Evolutionary conservation across 2,888 invertebrate genomes (phyloP).

Genomic region (Yponomeuta cagnagella): DNA sequence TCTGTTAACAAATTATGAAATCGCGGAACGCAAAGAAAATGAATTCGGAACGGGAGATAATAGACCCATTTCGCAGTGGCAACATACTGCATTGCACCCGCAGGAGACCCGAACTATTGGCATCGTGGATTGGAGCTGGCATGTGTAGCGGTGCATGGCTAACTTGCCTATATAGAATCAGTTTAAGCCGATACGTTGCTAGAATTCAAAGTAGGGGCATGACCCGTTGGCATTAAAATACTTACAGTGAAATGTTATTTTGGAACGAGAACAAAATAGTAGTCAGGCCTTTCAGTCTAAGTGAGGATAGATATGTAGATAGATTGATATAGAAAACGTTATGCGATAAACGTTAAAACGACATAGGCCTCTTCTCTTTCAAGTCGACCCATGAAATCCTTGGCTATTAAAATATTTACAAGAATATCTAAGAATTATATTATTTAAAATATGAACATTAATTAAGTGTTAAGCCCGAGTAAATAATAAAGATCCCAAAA

Average conservation of each 20-base stretch:
- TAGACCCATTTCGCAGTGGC: background rate
- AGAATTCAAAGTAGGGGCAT: background rate
- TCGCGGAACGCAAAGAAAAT: background rate
- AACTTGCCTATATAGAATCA: slow-evolving; percentile 2
- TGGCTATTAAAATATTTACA: too few relatives aligned
- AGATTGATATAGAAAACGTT: too few relatives aligned
- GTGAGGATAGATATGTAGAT: too few relatives aligned
- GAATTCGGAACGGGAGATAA: background rate
- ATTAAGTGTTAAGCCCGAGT: background rate
- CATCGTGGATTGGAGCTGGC: slow-evolving; percentile 2
- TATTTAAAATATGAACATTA: background rate
- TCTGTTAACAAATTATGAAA: too few relatives aligned
- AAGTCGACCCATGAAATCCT: too few relatives aligned
- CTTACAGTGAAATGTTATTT: background rate
- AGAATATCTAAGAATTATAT: too few relatives aligned
- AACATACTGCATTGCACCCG: background rate
- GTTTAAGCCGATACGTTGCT: slow-evolving; percentile 7
- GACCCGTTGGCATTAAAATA: background rate
- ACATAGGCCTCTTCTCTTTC: too few relatives aligned
- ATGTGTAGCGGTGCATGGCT: slow-evolving; percentile 10
- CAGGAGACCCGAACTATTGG: slow-evolving; percentile 2
- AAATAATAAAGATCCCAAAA: background rate
- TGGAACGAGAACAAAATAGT: too few relatives aligned
- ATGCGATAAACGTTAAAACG: too few relatives aligned
- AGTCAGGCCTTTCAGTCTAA: too few relatives aligned